phyloP scores from a whole-genome alignment of 1,140 invertebrate species.

The Leptopilina clavipes region DNA sequence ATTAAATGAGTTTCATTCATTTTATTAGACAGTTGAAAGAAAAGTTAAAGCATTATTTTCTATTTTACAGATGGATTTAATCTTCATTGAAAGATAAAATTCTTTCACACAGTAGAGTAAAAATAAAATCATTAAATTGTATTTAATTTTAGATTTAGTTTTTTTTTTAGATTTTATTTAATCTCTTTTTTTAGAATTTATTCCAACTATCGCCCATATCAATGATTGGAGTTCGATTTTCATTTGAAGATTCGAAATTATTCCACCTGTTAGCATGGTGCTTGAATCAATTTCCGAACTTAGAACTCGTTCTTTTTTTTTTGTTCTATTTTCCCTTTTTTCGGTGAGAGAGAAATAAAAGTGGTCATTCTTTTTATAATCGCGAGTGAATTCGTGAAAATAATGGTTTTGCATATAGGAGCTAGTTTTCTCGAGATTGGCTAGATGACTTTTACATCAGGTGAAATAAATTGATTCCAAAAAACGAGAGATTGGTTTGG shows the following conservation, averaged over 20 bases:
- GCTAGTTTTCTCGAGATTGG: not conserved
- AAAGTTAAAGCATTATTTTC: no score
- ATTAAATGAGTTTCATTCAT: constrained; percentile 12
- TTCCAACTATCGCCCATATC: not conserved
- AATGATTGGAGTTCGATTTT: not conserved
- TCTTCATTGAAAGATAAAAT: no score
- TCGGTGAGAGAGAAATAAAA: not conserved
- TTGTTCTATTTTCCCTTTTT: not conserved
- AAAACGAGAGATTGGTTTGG: constrained; percentile 4
- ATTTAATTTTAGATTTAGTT: not conserved
- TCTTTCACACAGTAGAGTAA: no score
- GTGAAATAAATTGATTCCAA: constrained; percentile 16
- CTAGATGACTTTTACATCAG: not conserved
- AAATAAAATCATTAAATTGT: not conserved
- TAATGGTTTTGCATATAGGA: not conserved
- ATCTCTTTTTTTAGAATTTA: not conserved
- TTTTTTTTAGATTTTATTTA: not conserved
- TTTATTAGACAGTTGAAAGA: not conserved
- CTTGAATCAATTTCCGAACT: constrained; percentile 12
- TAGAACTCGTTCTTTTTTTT: not conserved
- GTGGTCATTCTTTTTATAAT: not conserved
- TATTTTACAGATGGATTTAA: no score
- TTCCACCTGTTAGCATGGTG: not conserved
- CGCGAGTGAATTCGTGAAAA: not conserved
- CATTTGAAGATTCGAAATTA: not conserved